Percentiles rank a stretch among this genome's conserved stretches.
Evolutionary conservation across 2,888 invertebrate species (phyloP).

Genomic region (Aleiodes alternator): DNA sequence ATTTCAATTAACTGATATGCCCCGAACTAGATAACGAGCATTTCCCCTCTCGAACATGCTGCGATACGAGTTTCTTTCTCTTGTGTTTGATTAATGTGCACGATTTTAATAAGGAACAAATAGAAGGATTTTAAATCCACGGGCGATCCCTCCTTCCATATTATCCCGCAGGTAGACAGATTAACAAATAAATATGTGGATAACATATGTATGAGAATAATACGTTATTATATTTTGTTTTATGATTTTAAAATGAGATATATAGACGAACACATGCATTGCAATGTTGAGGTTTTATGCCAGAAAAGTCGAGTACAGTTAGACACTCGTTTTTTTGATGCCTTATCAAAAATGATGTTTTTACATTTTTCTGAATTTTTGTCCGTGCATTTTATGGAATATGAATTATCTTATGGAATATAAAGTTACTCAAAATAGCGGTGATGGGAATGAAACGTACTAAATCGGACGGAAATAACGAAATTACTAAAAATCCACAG

Average conservation of each 20-base stretch:
- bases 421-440: no score
- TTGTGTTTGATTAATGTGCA: conserved; percentile 68
- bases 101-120: conserved; percentile 73
- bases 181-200: conserved; percentile 9
- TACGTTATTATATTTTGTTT: not conserved
- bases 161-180: conserved; percentile 38
- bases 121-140: conserved; percentile 55
- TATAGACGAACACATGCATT: no score
- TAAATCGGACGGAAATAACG: no score
- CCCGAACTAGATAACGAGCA: not conserved
- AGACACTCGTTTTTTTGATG: no score
- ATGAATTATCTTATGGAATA: no score
- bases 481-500: no score
- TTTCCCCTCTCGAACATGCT: conserved; percentile 33
- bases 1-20: conserved; percentile 22
- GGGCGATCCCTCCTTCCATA: conserved; percentile 38
- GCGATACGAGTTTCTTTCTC: conserved; percentile 37
- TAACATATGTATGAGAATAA: conserved; percentile 14
- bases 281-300: no score
- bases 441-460: no score
- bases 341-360: no score
- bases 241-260: not conserved
- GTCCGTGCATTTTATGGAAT: no score
- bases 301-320: no score
- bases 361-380: no score